Evolutionary conservation across 1,140 invertebrate species (phyloP), one percentile per base, ranked within the genome.

Genomic region (Zaprionus taronus): DNA sequence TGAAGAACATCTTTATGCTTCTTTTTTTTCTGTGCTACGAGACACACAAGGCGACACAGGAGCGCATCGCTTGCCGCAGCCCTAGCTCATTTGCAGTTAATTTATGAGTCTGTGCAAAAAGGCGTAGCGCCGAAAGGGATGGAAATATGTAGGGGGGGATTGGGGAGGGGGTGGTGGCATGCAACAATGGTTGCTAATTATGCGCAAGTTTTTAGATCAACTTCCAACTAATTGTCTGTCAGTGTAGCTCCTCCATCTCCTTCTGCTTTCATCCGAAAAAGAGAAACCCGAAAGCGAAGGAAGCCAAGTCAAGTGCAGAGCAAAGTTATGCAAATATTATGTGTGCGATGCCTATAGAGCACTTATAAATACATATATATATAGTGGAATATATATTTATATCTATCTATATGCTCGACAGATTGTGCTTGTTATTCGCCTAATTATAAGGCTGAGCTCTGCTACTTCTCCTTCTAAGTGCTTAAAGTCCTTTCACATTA

Each of bases 161-260:
- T 5, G 24, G 11, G 14, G 15, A 6, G 7, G 34, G 15, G 36
- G 49, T 15, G 2, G 44, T 47, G 57, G 77, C 72, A 57, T 73
- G 67, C 79, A 77, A 86, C 83, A 86, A 82, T 82, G 83, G 57
- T 67, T 62, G 73, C 83, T 78, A 86, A 87, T 86, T 86, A 83
- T 86, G 79, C 67, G 68, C 57, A 80, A 82, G 79, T 86, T 82
- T 86, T 86, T 82, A 82, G 70, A 83, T 83, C 76, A 83, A 77
- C 72, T 78, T 78, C 57, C 74, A 77, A 72, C 74, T 77, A 77
- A 77, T 72, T 77, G 74, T 77, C 74, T 77, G 74, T 77, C 74
- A 60, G 62, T 55, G 57, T 34, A 49, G 56, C 63, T 14, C 14
- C 62, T 41, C 64, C 53, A 5, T 34, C 26, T 31, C 49, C 31